phyloP scores from a whole-genome alignment of 2,888 invertebrate genomes.

The Agrochola circellaris region DNA sequence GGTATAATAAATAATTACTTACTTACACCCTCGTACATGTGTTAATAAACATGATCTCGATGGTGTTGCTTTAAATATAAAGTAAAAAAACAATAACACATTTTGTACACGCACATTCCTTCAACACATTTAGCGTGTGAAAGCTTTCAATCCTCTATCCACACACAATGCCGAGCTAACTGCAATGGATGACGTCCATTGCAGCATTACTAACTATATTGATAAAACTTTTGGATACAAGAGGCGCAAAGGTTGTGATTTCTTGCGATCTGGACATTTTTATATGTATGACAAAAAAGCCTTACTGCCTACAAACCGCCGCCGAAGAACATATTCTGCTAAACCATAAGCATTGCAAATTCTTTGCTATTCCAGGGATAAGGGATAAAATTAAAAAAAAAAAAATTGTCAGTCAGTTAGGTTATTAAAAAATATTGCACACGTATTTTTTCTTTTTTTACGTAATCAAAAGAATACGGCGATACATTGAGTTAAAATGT shows the following conservation, averaged over 20 bases:
- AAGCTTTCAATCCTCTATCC: slow-evolving; percentile 13
- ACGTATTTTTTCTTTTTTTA: no score
- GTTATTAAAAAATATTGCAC: no score
- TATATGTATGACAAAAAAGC: not conserved
- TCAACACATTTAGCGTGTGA: slow-evolving; percentile 43
- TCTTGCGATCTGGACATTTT: not conserved
- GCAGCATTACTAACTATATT: not conserved
- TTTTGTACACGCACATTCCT: slow-evolving; percentile 22
- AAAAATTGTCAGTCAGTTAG: no score
- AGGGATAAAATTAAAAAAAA: no score
- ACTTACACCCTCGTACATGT: not conserved
- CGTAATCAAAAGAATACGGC: no score
- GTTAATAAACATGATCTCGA: not conserved
- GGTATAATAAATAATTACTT: not conserved
- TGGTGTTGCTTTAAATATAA: not conserved
- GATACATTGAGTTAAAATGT: no score
- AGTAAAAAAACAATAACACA: no score
- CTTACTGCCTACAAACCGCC: not conserved
- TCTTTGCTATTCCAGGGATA: no score
- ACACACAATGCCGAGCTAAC: not conserved
- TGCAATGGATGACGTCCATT: not conserved
- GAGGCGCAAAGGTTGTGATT: not conserved
- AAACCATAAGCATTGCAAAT: not conserved
- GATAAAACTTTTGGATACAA: not conserved
- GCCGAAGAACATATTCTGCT: not conserved